Evolutionary conservation across 1,140 invertebrate genomes (phyloP).

Genomic region (Druon quercuslanigerum): DNA sequence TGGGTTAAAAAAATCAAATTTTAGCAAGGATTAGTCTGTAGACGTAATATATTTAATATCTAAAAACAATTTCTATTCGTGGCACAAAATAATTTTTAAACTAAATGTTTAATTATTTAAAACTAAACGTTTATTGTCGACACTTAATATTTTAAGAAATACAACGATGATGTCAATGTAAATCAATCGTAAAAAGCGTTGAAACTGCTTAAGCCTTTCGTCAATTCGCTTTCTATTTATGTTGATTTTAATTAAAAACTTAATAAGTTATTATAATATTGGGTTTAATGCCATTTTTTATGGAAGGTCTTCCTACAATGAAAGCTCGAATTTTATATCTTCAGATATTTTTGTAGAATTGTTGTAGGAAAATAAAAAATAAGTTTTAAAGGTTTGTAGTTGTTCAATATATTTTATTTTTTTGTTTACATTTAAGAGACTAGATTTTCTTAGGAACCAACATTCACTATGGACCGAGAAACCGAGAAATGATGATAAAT

Average conservation of each 20-base stretch:
- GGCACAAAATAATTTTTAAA: constrained; percentile 34
- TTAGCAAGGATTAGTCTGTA: too few species aligned
- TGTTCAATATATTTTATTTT: neutral
- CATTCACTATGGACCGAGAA: too few species aligned
- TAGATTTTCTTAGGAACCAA: too few species aligned
- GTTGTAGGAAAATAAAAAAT: neutral
- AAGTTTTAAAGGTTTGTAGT: neutral
- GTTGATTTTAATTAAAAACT: neutral
- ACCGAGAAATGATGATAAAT: too few species aligned
- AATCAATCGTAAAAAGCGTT: neutral
- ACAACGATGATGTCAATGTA: neutral
- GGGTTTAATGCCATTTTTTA: neutral
- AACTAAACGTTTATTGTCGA: neutral
- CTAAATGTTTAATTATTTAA: neutral
- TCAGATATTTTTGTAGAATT: constrained; percentile 24
- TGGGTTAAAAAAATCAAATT: too few species aligned
- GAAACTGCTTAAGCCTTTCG: neutral
- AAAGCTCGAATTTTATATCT: constrained; percentile 10
- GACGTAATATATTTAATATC: neutral
- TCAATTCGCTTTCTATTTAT: constrained; percentile 14
- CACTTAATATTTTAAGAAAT: neutral
- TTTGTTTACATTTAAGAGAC: too few species aligned
- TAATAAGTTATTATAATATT: too few species aligned
- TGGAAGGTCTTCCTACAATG: neutral
- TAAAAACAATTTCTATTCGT: neutral